A percentile compares a stretch with the other conserved stretches of the same genome.
Evolutionary conservation across 2,888 invertebrate genomes (phyloP).

Genomic region (Carpatolechia fugitivella): DNA sequence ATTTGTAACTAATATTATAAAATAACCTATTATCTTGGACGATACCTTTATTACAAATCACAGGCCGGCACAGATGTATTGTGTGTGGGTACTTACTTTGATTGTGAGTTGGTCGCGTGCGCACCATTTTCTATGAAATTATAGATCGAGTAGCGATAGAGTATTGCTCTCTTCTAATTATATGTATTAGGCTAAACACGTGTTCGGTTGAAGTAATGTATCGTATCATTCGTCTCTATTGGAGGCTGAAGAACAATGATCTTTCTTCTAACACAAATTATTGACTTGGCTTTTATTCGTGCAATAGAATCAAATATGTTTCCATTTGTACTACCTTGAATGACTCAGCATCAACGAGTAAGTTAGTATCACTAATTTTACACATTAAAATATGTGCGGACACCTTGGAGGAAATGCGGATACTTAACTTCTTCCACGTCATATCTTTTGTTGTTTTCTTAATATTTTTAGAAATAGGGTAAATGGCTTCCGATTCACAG

Average conservation of each 20-base stretch:
- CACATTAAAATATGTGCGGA: too few relatives aligned
- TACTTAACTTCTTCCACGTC: too few relatives aligned
- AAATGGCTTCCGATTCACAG: too few relatives aligned
- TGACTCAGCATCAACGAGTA: too few relatives aligned
- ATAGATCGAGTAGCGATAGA: constrained; percentile 37
- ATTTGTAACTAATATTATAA: neutral
- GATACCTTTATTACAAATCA: constrained; percentile 1
- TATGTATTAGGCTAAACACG: constrained; percentile 61
- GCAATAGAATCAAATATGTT: neutral
- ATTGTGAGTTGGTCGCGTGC: constrained; percentile 44
- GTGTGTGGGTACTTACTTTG: constrained; percentile 22
- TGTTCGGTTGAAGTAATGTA: constrained; percentile 30
- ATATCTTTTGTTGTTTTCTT: too few relatives aligned
- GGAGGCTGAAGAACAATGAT: constrained; percentile 16
- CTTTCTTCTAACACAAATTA: neutral
- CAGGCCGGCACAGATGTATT: constrained; percentile 30
- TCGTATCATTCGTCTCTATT: constrained; percentile 32
- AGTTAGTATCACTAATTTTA: too few relatives aligned
- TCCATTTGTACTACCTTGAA: neutral
- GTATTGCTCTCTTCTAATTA: constrained; percentile 47
- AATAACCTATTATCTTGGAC: neutral
- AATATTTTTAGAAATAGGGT: too few relatives aligned
- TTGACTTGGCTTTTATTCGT: neutral
- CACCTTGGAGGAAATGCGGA: too few relatives aligned
- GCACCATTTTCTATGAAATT: constrained; percentile 43